phyloP scores from a whole-genome alignment of 2,888 invertebrate species.

The Ferdinandea cuprea region DNA sequence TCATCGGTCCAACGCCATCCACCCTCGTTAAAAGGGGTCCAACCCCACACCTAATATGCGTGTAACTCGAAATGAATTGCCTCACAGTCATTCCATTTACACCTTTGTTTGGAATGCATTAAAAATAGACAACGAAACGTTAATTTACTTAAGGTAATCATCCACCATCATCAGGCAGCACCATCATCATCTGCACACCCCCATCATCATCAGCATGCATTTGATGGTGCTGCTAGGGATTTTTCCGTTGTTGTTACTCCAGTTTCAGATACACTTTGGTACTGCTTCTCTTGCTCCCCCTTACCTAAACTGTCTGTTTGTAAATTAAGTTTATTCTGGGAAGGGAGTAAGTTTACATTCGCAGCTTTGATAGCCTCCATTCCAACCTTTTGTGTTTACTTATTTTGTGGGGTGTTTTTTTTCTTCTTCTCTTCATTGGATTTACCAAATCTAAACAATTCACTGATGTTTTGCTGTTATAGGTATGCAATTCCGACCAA shows the following conservation, averaged over 20 bases:
- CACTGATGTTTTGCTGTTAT: background rate
- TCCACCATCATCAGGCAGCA: slow-evolving; percentile 1
- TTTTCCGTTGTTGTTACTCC: background rate
- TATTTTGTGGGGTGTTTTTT: slow-evolving; percentile 4
- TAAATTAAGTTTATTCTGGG: slow-evolving; percentile 48
- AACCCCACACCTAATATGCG: background rate
- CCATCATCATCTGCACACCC: background rate
- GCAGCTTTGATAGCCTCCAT: background rate
- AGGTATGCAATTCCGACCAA: background rate
- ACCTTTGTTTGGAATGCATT: slow-evolving; percentile 63
- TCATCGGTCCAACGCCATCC: slow-evolving; percentile 34
- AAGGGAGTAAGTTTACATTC: slow-evolving; percentile 45
- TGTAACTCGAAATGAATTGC: slow-evolving; percentile 17
- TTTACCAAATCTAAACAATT: slow-evolving; percentile 34
- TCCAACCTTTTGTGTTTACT: background rate
- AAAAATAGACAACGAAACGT: slow-evolving; percentile 52
- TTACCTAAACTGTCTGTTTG: background rate
- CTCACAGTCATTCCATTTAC: slow-evolving; percentile 30
- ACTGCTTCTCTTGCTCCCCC: background rate
- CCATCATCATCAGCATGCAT: background rate
- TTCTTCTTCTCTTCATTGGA: slow-evolving; percentile 32
- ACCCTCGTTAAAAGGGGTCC: slow-evolving; percentile 16
- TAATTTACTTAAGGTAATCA: slow-evolving; percentile 67
- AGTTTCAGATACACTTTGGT: background rate
- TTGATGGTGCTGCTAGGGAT: background rate